A percentile compares a stretch with the other conserved stretches of the same genome.
phyloP scores from a whole-genome alignment of 2,797 vertebrate species.

The Eulemur rubriventer region DNA sequence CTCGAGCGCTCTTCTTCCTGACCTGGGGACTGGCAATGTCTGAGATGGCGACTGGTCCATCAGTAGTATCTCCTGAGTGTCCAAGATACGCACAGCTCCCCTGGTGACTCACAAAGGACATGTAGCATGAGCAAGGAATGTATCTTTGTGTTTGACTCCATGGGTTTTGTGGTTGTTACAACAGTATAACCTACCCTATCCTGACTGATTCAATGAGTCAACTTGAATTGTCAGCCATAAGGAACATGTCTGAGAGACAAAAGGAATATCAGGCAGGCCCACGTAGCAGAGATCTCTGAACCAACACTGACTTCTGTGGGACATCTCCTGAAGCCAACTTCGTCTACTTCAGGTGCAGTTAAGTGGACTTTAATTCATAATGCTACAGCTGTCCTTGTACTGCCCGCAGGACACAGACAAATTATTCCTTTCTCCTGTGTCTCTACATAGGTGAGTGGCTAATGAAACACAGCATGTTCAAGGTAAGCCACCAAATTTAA shows the following conservation, averaged over 20 bases:
- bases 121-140: background rate
- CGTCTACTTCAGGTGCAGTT: conserved; percentile 62
- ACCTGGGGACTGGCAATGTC: background rate
- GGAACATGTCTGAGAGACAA: background rate
- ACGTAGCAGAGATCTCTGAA: background rate
- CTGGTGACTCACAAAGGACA: background rate
- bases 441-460: conserved; percentile 69
- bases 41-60: background rate
- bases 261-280: background rate
- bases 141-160: background rate
- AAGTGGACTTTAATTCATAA: conserved; percentile 80
- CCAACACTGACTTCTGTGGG: conserved; percentile 55
- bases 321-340: conserved; percentile 65
- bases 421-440: conserved; percentile 75
- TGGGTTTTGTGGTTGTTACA: background rate
- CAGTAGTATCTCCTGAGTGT: background rate
- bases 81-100: background rate
- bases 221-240: background rate
- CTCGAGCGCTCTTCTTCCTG: background rate
- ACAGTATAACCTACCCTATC: background rate
- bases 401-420: conserved; percentile 81
- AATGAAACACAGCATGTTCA: conserved; percentile 79
- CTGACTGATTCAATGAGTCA: background rate
- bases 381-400: conserved; percentile 78
- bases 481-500: conserved; percentile 76